Percentiles rank a stretch among this genome's conserved stretches.
Evolutionary conservation across 2,888 invertebrate species (phyloP).

Genomic region (Drosophila prostipennis): DNA sequence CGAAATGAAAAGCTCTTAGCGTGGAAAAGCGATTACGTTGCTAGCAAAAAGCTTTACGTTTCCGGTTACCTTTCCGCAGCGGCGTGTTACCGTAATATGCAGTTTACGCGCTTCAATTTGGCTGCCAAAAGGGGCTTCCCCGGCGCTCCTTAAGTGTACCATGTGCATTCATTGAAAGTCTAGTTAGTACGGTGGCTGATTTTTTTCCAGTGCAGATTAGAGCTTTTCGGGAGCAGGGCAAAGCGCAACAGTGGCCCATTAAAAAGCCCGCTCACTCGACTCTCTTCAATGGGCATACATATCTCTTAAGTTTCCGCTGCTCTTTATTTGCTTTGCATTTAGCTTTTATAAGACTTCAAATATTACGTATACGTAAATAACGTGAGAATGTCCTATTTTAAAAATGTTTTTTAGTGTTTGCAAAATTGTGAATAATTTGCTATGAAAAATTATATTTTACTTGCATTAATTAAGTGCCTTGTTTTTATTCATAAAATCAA

Average conservation of each 20-base stretch:
- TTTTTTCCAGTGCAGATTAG: constrained; percentile 48
- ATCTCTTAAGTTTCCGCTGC: constrained; percentile 15
- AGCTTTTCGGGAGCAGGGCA: constrained; percentile 50
- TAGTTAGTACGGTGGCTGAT: background rate
- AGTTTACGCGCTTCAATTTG: constrained; percentile 67
- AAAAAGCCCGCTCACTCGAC: constrained; percentile 11
- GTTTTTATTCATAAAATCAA: too few relatives aligned
- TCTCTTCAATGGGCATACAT: constrained; percentile 18
- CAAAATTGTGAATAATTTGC: too few relatives aligned
- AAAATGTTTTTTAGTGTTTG: too few relatives aligned
- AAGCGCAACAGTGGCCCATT: constrained; percentile 25
- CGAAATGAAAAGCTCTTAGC: constrained; percentile 67
- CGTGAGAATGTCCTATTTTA: too few relatives aligned
- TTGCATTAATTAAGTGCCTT: too few relatives aligned
- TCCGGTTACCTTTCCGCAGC: constrained; percentile 72
- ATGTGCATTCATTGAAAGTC: constrained; percentile 4
- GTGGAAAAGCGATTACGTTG: constrained; percentile 72
- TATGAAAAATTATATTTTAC: too few relatives aligned
- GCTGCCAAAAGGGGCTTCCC: constrained; percentile 1
- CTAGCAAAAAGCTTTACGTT: constrained; percentile 67
- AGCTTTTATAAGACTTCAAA: background rate
- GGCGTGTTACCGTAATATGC: constrained; percentile 53
- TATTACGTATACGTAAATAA: constrained; percentile 15
- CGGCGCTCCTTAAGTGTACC: background rate
- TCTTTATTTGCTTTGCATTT: background rate